phyloP scores from a whole-genome alignment of 2,888 invertebrate genomes.

The Drosophila falleni region DNA sequence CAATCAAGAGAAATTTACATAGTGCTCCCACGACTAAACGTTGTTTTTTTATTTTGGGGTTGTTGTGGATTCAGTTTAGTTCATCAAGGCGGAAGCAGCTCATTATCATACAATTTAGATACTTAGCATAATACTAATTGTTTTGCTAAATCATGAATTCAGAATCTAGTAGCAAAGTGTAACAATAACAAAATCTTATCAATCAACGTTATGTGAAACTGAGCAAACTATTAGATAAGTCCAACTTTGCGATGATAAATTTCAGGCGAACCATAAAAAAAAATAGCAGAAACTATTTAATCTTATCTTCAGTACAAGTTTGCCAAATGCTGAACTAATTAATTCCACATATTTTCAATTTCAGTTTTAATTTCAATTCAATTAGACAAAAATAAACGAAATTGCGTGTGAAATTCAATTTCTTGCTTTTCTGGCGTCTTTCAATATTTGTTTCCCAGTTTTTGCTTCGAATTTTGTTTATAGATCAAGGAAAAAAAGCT shows the following conservation, averaged over 20 bases:
- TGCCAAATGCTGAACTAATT: slow-evolving; percentile 39
- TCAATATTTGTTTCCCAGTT: slow-evolving; percentile 30
- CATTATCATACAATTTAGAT: slow-evolving; percentile 61
- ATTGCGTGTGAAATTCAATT: slow-evolving; percentile 70
- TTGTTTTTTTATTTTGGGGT: background rate
- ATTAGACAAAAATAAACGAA: slow-evolving; percentile 61
- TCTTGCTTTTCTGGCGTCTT: slow-evolving; percentile 27
- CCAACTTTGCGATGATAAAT: slow-evolving; percentile 11
- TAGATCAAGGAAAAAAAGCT: slow-evolving; percentile 53
- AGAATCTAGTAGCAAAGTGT: background rate
- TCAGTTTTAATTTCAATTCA: slow-evolving; percentile 31
- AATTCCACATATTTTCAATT: slow-evolving; percentile 35
- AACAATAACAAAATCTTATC: slow-evolving; percentile 36
- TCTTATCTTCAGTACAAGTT: slow-evolving; percentile 57
- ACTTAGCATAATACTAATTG: slow-evolving; percentile 56
- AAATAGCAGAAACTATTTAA: slow-evolving; percentile 21
- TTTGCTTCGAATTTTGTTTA: slow-evolving; percentile 60
- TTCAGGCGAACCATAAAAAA: background rate
- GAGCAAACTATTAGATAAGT: slow-evolving; percentile 20
- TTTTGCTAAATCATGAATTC: slow-evolving; percentile 24
- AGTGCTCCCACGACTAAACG: slow-evolving; percentile 48
- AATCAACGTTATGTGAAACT: slow-evolving; percentile 27
- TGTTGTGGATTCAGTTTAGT: background rate
- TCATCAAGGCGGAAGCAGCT: slow-evolving; percentile 61
- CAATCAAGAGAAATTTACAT: slow-evolving; percentile 61